These are phyloP conservation scores for Alca torda DNA, from an alignment of 2,797 vertebrate genomes.

Conservation along the genomic window DNA sequence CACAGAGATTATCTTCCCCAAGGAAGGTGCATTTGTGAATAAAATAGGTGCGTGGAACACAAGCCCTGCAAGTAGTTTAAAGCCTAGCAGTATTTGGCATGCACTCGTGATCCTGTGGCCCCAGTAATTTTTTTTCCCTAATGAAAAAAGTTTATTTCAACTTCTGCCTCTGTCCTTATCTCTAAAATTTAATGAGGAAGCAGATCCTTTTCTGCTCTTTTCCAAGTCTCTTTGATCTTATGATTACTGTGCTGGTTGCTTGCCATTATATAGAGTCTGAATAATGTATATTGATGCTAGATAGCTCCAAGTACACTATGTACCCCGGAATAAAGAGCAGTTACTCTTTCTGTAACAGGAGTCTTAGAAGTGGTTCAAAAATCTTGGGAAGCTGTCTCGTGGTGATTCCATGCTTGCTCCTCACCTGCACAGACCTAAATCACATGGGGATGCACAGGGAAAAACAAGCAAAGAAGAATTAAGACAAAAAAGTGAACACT, in stretches of 20 bases:
- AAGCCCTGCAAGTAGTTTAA: background rate
- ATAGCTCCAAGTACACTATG: background rate
- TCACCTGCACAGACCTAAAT: background rate
- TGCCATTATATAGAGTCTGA: background rate
- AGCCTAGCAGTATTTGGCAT: background rate
- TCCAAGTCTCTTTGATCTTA: constrained; percentile 33
- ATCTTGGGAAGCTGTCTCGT: background rate
- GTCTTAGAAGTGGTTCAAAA: background rate
- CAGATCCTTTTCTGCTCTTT: background rate
- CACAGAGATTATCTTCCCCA: background rate
- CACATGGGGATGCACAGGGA: background rate
- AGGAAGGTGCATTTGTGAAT: background rate
- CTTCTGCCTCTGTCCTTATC: background rate
- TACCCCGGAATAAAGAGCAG: background rate
- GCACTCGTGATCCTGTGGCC: background rate
- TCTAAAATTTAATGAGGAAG: constrained; percentile 23
- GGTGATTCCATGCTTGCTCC: background rate
- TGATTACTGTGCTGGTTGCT: background rate
- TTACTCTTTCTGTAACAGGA: background rate
- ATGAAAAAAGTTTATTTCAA: constrained; percentile 17
- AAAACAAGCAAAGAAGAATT: background rate
- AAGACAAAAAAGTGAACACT: background rate
- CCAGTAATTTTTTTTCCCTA: background rate
- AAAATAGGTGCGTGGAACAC: background rate
- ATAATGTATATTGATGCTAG: background rate